Evolutionary conservation across 2,113 vertebrate genomes (phyloP), one percentile per base, ranked within the genome.

Genomic region (Grammomys dolichurus): DNA sequence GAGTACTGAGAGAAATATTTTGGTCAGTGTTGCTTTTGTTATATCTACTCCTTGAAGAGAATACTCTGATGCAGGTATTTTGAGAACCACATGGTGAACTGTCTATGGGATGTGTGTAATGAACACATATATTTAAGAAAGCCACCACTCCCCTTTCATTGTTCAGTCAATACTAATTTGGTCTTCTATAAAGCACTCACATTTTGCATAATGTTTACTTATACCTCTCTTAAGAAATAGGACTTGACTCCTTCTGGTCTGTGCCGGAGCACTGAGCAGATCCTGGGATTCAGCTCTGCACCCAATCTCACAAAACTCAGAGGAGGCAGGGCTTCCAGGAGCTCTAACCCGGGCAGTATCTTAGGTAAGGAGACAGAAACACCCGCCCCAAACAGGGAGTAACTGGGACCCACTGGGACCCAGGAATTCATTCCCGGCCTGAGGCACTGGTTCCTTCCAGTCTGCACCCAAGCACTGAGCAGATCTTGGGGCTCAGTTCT

Each of bases 191-290:
- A 54, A 43, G 2, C 54, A 84, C 60, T 72, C 63, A 36, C 4
- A 24, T 76, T 90, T 48, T 95, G 22, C 73, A 40, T 46, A 17
- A 8, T 26, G 1, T 87, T 65, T 82, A 14, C 33, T 82, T 54
- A 56, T 20, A 40, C 14, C 26, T 72, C 3, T 88, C 81, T 92
- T 95, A 78, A 85, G 51, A 46, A 95, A 92, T 7, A 48, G 81
- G 65, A 51, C 60, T 82, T 46, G 26, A 54, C 51, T 51, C 51
- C 51, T 51, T 51, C 51, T 11, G 10, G 51, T 51, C 51, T 51
- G 51, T 51, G 51, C 10, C 51, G 2, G 10, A 51, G 10, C 10
- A 51, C 51, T 51, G 51, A 51, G 51, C 51, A 51, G 51, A 51
- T 51, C 51, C 51, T 51, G 9, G 51, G 10, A 9, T 51, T 51